Base-by-base conservation (phyloP, 2,888 invertebrate species). In the Rhagonycha fulva region DNA sequence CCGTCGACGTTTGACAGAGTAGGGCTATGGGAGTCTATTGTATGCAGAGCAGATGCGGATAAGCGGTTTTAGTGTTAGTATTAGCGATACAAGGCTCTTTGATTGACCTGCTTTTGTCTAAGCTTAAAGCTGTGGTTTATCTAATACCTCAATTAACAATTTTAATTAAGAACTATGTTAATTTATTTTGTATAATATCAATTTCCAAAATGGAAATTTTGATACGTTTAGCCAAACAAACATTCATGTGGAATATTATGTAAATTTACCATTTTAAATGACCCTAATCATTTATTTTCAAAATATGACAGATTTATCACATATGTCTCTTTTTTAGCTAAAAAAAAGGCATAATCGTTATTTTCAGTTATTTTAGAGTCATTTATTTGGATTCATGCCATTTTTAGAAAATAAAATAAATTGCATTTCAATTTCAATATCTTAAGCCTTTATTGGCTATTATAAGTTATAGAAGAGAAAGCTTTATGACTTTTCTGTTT, bases 1-100 rank as follows among this genome's bases (percentile, higher is more conserved):
- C 82, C 80, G 81, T 77, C 77, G 77, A 80, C 74, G 78, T 78
- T 76, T 77, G 81, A 82, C 80, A 81, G 81, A 79, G 79, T 60
- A 78, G 73, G 70, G 70, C 76, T 71, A 72, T 72, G 71, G 72
- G 73, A 74, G 68, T 69, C 74, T 68, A 78, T 78, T 78, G 76
- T 78, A 78, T 73, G 78, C 71, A 78, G 71, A 76, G 70, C 71
- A 76, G 76, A 78, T 78, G 78, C 75, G 78, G 78, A 78, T 78
- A 78, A 78, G 78, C 78, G 76, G 76, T 76, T 75, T 77, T 71
- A 76, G 67, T 70, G 71, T 61, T 63, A 72, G 69, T 72, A 75
- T 75, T 75, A 75, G 73, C 75, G 67, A 70, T 75, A 72, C 71
- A 75, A 69, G 67, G 69, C 61, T 75, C 72, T 76, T 71, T 74